Evolutionary conservation across 2,113 vertebrate species (phyloP), one percentile per base, ranked within the genome.

Genomic region (Rhipidura dahli): DNA sequence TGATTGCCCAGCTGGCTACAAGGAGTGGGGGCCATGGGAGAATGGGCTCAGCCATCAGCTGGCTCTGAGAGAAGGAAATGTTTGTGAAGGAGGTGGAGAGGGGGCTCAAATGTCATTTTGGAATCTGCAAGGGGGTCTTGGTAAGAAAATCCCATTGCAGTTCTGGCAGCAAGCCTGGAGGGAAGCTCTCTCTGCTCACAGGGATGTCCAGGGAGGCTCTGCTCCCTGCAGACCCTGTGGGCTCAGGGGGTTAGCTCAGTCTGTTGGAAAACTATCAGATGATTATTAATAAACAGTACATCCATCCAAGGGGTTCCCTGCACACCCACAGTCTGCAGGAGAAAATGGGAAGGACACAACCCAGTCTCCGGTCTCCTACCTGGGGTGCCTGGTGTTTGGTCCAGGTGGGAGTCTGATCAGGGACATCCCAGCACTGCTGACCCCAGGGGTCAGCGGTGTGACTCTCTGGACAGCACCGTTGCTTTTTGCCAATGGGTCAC

Each of bases 191-290:
- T 42, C 33, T 54, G 33, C 61, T 90, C 33, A 45, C 4, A 3
- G 1, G 11, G 33, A 35, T 1, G 4, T 20, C 65, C 11, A 2
- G 70, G 30, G 51, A 87, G 18, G 13, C 28, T 63, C 56, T 60
- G 86, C 35, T 84, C 60, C 31, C 57, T 63, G 61, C 57, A 89
- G 53, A 49, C 19, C 73, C 65, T 0, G 0, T 5, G 63, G 54
- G 54, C 61, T 87, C 2, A 0, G 24, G 30, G 21, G 35, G 21
- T 49, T 7, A 53, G 39, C 66, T 70, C 73, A 77, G 78, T 57
- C 59, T 69, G 28, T 2, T 30, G 57, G 54, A 89, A 95, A 97
- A 97, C 89, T 96, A 95, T 95, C n/a, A 16, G 44, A 9, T 50
- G 17, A 13, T 76, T 40, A 39, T 30, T 50, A 75, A 28, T 15